Evolutionary conservation across 2,797 vertebrate species (phyloP), one percentile per base, ranked within the genome.

Genomic region (Tapera naevia): DNA sequence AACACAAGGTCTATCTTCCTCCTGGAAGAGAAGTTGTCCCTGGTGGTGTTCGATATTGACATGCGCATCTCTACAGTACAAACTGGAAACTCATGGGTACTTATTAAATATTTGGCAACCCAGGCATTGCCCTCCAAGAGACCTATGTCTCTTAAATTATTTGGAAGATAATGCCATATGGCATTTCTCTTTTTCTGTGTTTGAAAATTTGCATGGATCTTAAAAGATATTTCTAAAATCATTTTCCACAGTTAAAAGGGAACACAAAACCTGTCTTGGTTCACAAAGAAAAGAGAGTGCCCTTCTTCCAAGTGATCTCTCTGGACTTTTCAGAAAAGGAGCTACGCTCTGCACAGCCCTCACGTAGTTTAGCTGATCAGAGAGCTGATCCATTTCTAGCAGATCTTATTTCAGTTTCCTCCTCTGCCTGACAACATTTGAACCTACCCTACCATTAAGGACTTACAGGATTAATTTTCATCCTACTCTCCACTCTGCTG

Each of bases 401-500:
- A 75, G 76, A 61, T 95, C 70, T 66, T 74, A 84, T 93, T 91
- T 94, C 76, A 69, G 41, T 71, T 88, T 86, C 54, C 39, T 41
- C 25, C 82, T 66, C 54, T 81, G 66, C 66, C 54, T 93, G 88
- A 89, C 91, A 92, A 65, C 54, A 75, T 81, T 81, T 88, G 80
- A 94, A 94, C 51, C 62, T 89, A 81, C 54, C 73, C 88, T 86
- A 81, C 70, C 66, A 84, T 94, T 93, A 92, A 88, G 70, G 82
- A 91, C 58, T 78, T 86, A 86, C 13, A 79, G 93, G 39, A 94
- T 90, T 91, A 89, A 94, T 94, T 95, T 92, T 88, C 62, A n/a
- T 91, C 80, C 70, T 72, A n/a, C 54, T 94, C 73, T 79, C 30
- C 24, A 32, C 58, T 88, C 73, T 88, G 50, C 24, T 90, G 88